Base-by-base conservation (phyloP, 2,888 invertebrate species). In the Drosophila algonquin region DNA sequence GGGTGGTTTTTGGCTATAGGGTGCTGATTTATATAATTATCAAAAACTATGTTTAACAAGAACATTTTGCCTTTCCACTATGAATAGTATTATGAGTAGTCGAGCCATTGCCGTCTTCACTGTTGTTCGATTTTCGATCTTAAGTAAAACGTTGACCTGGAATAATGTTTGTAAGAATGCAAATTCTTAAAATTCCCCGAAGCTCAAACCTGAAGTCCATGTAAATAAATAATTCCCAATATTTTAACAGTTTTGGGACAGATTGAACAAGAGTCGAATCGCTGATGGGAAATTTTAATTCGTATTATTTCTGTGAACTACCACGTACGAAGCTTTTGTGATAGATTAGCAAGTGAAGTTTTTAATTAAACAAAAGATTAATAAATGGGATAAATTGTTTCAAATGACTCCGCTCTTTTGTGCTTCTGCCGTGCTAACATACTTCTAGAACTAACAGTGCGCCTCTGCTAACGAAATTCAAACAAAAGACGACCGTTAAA, bases 191-290 rank as follows among this genome's bases (percentile, higher is more conserved):
- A 40, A 40, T 40, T 40, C 6, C 14, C 6, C 3, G 14, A 40
- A 14, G 40, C 40, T 40, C 6, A 5, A 40, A 14, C 40, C 2
- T 14, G 5, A 40, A 1, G 0, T 5, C 12, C 12, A 3, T 32
- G 10, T 1, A 1, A 6, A 44, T 53, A 74, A 35, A 21, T 21
- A 21, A 21, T 61, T 79, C 70, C 79, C 76, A 45, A 2, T 81
- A 76, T 81, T 69, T 62, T 24, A 30, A 67, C 68, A 69, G 50
- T 55, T 64, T 74, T 76, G 74, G 70, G 73, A 76, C 76, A 32
- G n/a, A 12, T 10, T 10, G 0, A 40, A 7, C 27, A 16, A 9
- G 3, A 14, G 14, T 1, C 2, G 14, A 14, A 10, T 50, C n/a
- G 14, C 5, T 14, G 48, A 8, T 7, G n/a, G 4, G 14, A 46